Percentiles rank a stretch among this genome's conserved stretches.
Evolutionary conservation across 2,888 invertebrate genomes (phyloP).

Genomic region (Auanema freiburgensis): DNA sequence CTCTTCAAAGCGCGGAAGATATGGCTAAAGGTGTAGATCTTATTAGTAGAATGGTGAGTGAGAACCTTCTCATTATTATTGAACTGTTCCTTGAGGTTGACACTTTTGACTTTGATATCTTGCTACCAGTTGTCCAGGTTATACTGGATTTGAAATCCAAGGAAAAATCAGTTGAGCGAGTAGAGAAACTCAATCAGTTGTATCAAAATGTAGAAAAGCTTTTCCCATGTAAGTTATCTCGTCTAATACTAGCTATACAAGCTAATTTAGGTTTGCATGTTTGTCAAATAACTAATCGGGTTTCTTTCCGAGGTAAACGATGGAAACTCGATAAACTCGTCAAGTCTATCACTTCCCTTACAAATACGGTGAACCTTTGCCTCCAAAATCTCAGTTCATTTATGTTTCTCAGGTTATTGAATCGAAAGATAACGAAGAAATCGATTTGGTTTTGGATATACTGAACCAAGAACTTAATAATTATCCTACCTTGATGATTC

Average conservation of each 20-base stretch:
- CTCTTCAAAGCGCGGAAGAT: background rate
- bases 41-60: constrained; percentile 5
- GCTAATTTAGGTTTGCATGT: constrained; percentile 3
- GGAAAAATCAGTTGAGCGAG: no score
- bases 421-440: constrained; percentile 13
- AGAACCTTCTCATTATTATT: no score
- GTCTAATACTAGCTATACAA: no score
- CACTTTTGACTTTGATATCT: no score
- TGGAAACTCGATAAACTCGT: constrained; percentile 16
- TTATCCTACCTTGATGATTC: constrained; percentile 10
- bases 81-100: no score
- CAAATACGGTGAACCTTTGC: background rate
- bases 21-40: constrained; percentile 7
- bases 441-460: constrained; percentile 4
- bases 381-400: background rate
- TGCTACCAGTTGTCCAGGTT: no score
- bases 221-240: no score
- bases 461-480: constrained; percentile 11
- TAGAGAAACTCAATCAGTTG: no score
- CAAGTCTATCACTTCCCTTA: constrained; percentile 1
- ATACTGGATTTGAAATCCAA: no score
- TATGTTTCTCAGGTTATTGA: constrained; percentile 8
- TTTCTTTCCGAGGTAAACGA: constrained; percentile 3
- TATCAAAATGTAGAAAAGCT: no score
- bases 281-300: background rate